These are phyloP conservation scores for Nemurella pictetii DNA, from an alignment of 2,888 invertebrate species.

Conservation along the genomic window DNA sequence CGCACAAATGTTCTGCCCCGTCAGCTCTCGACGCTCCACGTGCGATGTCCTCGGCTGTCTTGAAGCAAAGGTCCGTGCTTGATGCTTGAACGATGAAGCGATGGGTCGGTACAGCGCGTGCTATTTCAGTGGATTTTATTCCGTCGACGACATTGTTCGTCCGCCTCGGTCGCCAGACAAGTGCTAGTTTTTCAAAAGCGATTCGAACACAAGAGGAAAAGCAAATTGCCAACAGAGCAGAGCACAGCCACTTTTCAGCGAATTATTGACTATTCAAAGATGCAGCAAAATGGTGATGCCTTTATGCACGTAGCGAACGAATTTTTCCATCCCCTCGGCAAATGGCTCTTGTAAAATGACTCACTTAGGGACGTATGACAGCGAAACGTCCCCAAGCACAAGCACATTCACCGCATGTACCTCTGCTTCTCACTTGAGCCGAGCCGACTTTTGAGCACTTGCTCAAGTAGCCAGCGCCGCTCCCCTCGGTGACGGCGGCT, in stretches of 20 bases:
- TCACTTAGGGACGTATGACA: slow-evolving; percentile 7
- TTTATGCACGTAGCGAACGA: background rate
- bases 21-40: background rate
- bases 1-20: background rate
- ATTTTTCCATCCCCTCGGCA: background rate
- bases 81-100: no score
- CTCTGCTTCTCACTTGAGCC: background rate
- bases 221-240: background rate
- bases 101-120: background rate
- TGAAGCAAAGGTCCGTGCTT: background rate
- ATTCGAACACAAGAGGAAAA: background rate
- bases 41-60: background rate
- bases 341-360: background rate
- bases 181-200: slow-evolving; percentile 13
- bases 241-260: background rate
- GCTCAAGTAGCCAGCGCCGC: background rate
- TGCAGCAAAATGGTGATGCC: background rate
- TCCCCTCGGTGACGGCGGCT: no score
- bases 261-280: slow-evolving; percentile 11
- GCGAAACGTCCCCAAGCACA: background rate
- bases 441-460: background rate
- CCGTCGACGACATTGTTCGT: background rate
- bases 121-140: background rate
- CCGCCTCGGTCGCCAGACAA: background rate
- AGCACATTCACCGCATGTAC: background rate